Evolutionary conservation across 2,888 invertebrate species (phyloP).

Genomic region (Ommatoiulus sabulosus): DNA sequence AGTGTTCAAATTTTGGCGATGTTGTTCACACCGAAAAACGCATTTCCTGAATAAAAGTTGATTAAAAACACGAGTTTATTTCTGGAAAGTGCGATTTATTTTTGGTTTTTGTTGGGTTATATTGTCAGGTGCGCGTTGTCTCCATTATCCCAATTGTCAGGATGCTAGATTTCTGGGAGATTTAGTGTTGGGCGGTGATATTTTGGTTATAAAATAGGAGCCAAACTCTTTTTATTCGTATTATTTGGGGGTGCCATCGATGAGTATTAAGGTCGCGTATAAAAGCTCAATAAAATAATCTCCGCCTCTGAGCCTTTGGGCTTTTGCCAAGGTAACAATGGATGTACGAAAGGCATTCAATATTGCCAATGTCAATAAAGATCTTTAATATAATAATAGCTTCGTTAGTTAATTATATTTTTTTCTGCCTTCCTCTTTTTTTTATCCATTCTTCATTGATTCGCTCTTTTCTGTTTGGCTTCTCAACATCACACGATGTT

Average conservation of each 20-base stretch:
- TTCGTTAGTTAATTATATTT: constrained; percentile 16
- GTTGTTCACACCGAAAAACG: too few relatives aligned
- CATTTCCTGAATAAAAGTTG: background rate
- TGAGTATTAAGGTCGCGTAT: background rate
- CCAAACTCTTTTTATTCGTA: background rate
- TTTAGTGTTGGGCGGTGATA: constrained; percentile 7
- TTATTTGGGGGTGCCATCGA: background rate
- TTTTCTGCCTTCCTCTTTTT: background rate
- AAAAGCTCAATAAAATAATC: constrained; percentile 9
- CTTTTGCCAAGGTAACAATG: background rate
- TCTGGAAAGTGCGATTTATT: background rate
- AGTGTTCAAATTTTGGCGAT: too few relatives aligned
- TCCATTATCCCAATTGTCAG: background rate
- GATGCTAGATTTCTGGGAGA: background rate
- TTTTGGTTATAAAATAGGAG: background rate
- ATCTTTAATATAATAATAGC: constrained; percentile 43
- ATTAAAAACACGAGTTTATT: background rate
- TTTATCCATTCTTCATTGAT: background rate
- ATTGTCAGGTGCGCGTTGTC: background rate
- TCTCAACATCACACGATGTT: background rate
- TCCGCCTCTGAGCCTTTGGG: background rate
- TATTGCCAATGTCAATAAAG: constrained; percentile 40
- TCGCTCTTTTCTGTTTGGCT: background rate
- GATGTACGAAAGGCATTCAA: background rate
- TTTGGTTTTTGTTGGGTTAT: background rate